Evolutionary conservation across 2,888 invertebrate genomes (phyloP), one percentile per base, ranked within the genome.

Genomic region (Eurytoma californica): DNA sequence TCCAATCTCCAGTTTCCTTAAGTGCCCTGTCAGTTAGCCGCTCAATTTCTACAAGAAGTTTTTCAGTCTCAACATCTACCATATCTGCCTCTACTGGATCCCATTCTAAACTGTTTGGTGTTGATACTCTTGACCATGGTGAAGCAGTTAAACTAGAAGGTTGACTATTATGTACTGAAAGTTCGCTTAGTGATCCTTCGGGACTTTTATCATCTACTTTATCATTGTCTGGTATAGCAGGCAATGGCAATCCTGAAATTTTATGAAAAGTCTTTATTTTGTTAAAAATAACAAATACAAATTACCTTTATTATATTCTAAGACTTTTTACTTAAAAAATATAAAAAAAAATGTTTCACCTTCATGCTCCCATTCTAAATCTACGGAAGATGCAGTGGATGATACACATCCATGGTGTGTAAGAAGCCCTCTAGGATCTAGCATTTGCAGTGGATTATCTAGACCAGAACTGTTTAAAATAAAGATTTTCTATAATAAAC

Each of bases 341-440:
- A 53, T 24, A 28, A 28, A 57, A 77, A 63, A 68, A 13, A 61
- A 30, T 9, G 60, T 7, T 14, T 70, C 80, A 88, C 88, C 92
- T 90, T 94, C 94, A 85, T 94, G 93, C 88, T 94, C 94, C 94
- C 94, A 94, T 88, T 94, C 94, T 76, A 94, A 90, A 86, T 94
- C 94, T 77, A 94, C 88, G 4, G 94, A 94, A 84, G 94, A 94
- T n/a, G 92, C 93, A 49, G 94, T 94, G 57, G 92, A 92, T 60
- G 91, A 91, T 83, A 87, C 87, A 84, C 84, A 88, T 68, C 89
- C 86, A 80, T 90, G 87, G 39, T 87, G 88, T 80, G 88, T 88
- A 65, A 92, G 85, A 61, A 92, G 89, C 82, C 91, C 92, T 84
- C 91, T 89, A 58, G 92, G 93, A 87, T 94, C 93, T 70, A 94